phyloP scores from a whole-genome alignment of 2,888 invertebrate genomes.

The Tenthredo amoena region DNA sequence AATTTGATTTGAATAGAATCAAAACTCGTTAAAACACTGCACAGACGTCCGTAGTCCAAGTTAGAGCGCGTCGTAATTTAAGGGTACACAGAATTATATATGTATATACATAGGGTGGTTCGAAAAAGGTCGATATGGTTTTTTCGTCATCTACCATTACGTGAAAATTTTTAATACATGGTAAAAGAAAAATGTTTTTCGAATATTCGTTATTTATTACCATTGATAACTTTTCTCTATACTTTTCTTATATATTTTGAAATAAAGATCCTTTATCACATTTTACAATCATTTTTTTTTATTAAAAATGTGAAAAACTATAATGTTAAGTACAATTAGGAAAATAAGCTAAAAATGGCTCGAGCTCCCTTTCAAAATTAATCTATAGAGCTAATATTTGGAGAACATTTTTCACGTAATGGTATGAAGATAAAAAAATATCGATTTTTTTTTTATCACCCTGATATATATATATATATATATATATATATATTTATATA shows the following conservation, averaged over 20 bases:
- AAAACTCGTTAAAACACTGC: constrained; percentile 11
- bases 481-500: neutral
- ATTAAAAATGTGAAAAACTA: no score
- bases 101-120: neutral
- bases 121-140: no score
- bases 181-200: no score
- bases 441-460: no score
- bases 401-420: neutral
- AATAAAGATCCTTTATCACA: no score
- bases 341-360: neutral
- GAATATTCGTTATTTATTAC: no score
- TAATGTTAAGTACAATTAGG: neutral
- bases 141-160: no score
- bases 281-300: no score
- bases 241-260: no score
- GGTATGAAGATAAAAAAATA: no score
- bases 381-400: neutral
- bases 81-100: neutral
- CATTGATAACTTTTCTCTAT: no score
- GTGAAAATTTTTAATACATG: no score
- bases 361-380: neutral
- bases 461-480: neutral
- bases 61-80: neutral
- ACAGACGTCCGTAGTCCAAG: neutral
- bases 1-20: constrained; percentile 31